phyloP scores from a whole-genome alignment of 2,888 invertebrate species.

The Eilema griseolum region DNA sequence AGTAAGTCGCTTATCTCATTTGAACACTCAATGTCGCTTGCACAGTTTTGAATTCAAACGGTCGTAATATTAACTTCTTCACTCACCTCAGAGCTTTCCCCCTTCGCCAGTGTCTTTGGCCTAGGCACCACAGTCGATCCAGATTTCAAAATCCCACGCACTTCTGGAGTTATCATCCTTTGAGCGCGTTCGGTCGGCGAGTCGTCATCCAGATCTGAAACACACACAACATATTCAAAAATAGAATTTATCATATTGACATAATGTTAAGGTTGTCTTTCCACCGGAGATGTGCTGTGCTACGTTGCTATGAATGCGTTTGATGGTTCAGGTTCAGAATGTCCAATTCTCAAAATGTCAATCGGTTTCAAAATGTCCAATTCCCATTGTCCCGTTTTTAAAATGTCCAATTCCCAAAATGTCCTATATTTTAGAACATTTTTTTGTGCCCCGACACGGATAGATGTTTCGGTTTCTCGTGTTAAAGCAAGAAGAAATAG shows the following conservation, averaged over 20 bases:
- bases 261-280: too few species aligned
- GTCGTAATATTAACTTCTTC: neutral
- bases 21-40: neutral
- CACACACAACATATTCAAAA: constrained; percentile 13
- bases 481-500: too few species aligned
- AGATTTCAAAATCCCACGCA: constrained; percentile 85
- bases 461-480: too few species aligned
- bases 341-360: too few species aligned
- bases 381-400: too few species aligned
- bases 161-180: constrained; percentile 84
- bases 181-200: constrained; percentile 84
- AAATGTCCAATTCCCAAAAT: too few species aligned
- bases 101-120: constrained; percentile 76
- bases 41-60: neutral
- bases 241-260: neutral
- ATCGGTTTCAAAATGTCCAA: too few species aligned
- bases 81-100: constrained; percentile 83
- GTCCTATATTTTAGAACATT: too few species aligned
- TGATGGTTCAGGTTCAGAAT: too few species aligned
- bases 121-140: constrained; percentile 81
- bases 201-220: constrained; percentile 79
- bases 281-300: too few species aligned
- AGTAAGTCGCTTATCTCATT: neutral
- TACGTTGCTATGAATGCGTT: too few species aligned
- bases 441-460: too few species aligned